A percentile compares a stretch with the other conserved stretches of the same genome.
phyloP scores from a whole-genome alignment of 2,888 invertebrate genomes.

The Scaeva pyrastri region DNA sequence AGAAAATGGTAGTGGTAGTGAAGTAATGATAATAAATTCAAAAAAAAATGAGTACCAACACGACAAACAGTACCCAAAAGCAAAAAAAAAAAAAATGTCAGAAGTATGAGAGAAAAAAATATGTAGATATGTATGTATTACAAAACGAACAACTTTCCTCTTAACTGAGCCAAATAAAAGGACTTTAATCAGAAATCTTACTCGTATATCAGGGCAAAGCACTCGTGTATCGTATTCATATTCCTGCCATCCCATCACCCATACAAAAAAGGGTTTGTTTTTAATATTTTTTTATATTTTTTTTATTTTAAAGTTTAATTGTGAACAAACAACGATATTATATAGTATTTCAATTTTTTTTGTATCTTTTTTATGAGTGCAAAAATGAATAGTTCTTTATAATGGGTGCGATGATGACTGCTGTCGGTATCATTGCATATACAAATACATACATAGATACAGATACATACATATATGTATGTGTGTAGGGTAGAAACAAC shows the following conservation, averaged over 20 bases:
- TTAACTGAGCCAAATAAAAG: background rate
- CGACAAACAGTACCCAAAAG: background rate
- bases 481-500: constrained; percentile 1
- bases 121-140: no score
- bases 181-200: constrained; percentile 19
- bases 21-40: constrained; percentile 6
- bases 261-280: constrained; percentile 5
- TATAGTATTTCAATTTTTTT: background rate
- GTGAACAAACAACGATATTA: background rate
- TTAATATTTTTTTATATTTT: background rate
- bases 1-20: background rate
- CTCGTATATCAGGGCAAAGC: constrained; percentile 15
- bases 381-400: constrained; percentile 4
- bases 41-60: background rate
- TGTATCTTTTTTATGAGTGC: background rate
- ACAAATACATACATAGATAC: no score
- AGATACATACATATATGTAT: no score
- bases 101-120: background rate
- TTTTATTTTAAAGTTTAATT: background rate
- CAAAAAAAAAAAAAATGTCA: background rate
- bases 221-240: constrained; percentile 1
- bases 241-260: no score
- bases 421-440: background rate
- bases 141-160: constrained; percentile 19
- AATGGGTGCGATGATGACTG: background rate